phyloP scores from a whole-genome alignment of 2,113 vertebrate genomes.

The Verasper variegatus region DNA sequence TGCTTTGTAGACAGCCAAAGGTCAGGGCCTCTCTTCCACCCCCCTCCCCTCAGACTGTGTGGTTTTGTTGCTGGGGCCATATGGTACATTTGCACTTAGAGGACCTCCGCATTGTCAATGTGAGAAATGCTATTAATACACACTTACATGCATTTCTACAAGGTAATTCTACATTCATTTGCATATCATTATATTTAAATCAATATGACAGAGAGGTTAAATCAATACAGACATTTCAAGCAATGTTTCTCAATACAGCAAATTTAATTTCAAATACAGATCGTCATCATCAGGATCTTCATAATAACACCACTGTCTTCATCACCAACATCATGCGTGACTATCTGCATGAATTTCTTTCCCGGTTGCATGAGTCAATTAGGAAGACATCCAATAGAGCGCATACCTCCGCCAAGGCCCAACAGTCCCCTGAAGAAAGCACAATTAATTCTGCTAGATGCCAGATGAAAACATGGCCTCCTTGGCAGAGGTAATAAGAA shows the following conservation, averaged over 20 bases:
- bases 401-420: too few relatives aligned
- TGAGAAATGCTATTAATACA: constrained; percentile 1
- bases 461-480: too few relatives aligned
- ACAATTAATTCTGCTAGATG: too few relatives aligned
- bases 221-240: neutral
- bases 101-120: constrained; percentile 21
- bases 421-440: too few relatives aligned
- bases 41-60: constrained; percentile 49
- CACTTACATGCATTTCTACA: neutral
- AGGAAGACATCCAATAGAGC: too few relatives aligned
- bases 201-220: neutral
- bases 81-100: constrained; percentile 54
- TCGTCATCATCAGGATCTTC: neutral
- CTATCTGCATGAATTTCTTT: neutral
- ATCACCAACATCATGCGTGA: neutral
- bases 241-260: neutral
- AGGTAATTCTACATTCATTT: neutral
- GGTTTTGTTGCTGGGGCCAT: constrained; percentile 53
- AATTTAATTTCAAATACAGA: too few relatives aligned
- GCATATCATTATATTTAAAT: neutral
- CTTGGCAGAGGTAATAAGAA: too few relatives aligned
- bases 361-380: neutral
- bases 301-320: neutral
- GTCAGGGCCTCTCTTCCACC: constrained; percentile 65
- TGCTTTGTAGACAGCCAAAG: constrained; percentile 72